These are phyloP conservation scores for Trilocha varians DNA, from an alignment of 2,888 invertebrate species.

Conservation along the genomic window DNA sequence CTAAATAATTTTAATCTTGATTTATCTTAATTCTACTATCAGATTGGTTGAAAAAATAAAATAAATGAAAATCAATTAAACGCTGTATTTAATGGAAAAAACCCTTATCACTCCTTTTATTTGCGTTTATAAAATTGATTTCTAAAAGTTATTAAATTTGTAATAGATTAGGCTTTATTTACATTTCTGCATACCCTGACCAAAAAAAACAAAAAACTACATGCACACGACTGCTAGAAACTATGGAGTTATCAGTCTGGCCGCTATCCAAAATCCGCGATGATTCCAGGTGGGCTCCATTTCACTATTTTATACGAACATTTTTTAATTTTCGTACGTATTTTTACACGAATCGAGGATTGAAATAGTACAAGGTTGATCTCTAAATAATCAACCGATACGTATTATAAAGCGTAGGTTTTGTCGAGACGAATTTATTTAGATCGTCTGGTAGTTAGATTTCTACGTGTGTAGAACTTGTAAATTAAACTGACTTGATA, in stretches of 20 bases:
- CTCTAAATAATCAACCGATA: conserved; percentile 47
- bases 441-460: background rate
- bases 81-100: no score
- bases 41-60: no score
- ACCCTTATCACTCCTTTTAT: no score
- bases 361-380: conserved; percentile 55
- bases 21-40: no score
- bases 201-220: no score
- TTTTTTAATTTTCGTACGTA: conserved; percentile 44
- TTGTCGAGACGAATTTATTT: conserved; percentile 22
- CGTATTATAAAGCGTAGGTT: conserved; percentile 35
- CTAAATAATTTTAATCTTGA: no score
- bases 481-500: conserved; percentile 4
- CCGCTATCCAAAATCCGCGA: conserved; percentile 33
- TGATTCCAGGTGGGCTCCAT: conserved; percentile 43
- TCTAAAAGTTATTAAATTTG: no score
- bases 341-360: conserved; percentile 43
- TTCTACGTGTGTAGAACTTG: background rate
- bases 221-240: background rate
- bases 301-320: conserved; percentile 37
- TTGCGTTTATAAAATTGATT: no score
- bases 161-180: no score
- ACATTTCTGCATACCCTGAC: no score
- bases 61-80: no score
- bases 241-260: conserved; percentile 34